A percentile compares a stretch with the other conserved stretches of the same genome.
Conservation (phyloP, 2,113 vertebrate genomes). For the Hippoglossus stenolepis region DNA sequence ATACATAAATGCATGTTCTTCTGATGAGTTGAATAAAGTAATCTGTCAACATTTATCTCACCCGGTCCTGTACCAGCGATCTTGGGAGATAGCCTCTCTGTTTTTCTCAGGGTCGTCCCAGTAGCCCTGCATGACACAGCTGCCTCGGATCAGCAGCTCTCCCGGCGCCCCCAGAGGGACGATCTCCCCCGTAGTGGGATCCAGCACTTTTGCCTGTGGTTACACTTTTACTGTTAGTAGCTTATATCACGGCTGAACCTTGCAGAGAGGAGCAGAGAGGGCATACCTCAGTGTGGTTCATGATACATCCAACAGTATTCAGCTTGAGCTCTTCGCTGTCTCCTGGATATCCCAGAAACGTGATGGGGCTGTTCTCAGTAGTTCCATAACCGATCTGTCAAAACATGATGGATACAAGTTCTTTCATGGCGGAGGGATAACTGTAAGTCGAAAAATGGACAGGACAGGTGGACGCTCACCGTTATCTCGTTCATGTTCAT, state of each 20-base stretch:
- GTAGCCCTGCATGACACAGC: constrained; percentile 93
- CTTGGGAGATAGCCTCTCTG: constrained; percentile 79
- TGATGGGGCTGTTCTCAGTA: constrained; percentile 94
- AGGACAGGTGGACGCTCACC: constrained; percentile 78
- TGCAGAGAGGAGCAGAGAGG: background rate
- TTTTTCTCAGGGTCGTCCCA: constrained; percentile 89
- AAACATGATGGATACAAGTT: background rate
- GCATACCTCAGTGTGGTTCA: constrained; percentile 90
- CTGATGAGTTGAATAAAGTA: too few species aligned
- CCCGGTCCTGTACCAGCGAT: constrained; percentile 95
- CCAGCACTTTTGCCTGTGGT: constrained; percentile 89
- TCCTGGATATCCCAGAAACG: constrained; percentile 86
- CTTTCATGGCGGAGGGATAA: background rate
- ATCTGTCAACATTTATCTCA: constrained; percentile 69
- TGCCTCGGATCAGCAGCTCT: constrained; percentile 91
- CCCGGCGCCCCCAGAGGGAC: constrained; percentile 85
- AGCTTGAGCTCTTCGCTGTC: constrained; percentile 83
- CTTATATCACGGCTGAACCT: background rate
- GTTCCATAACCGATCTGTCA: constrained; percentile 89
- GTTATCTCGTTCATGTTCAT: constrained; percentile 84
- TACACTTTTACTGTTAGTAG: background rate
- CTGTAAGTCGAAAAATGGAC: background rate
- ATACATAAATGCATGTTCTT: too few species aligned
- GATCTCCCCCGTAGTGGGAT: constrained; percentile 75
- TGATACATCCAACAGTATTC: constrained; percentile 86